Base-by-base conservation (phyloP, 2,888 invertebrate species). In the Ischnura elegans region DNA sequence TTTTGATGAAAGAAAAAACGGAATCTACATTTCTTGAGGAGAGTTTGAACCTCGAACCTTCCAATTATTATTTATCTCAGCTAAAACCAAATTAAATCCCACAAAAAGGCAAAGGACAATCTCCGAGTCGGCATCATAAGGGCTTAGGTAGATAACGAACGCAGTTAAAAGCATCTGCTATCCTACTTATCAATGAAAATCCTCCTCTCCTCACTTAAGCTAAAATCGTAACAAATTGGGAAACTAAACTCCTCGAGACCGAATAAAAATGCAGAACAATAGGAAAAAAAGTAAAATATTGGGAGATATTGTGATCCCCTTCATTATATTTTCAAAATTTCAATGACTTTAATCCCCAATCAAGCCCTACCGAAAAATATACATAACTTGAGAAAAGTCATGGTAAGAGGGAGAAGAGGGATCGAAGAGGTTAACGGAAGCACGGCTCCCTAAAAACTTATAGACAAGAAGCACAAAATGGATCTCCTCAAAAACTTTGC, bases 211-310 rank as follows among this genome's bases (percentile, higher is more conserved):
- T 47, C 61, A 43, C 45, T 43, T 43, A n/a, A 61, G 66, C 90
- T 66, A 61, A 43, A 90, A 66, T 25, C n/a, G n/a, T 66, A 21
- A 66, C 90, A 90, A 90, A 90, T 90, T 90, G 90, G 90, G 36
- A 90, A 61, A 21, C 90, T 43, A 42, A 87, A 61, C 55, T 66
- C n/a, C 90, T 61, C n/a, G 55, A 61, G 42, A 90, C 42, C 55
- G 16, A 76, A 61, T 43, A 61, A 61, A 66, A 90, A 29, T 25
- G 36, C n/a, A 36, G 66, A 43, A 36, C 61, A 51, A 25, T 1
- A 55, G 42, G 13, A n/a, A 4, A 61, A 66, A 61, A 43, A 90
- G 45, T 55, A 29, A 61, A 61, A 51, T 46, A 29, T 76, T 76
- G 42, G 43, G 43, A 25, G n/a, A 90, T 43, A 90, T 61, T 90